A percentile compares a stretch with the other conserved stretches of the same genome.
Evolutionary conservation across 2,888 invertebrate species (phyloP).

Genomic region (Caenorhabditis sp.): DNA sequence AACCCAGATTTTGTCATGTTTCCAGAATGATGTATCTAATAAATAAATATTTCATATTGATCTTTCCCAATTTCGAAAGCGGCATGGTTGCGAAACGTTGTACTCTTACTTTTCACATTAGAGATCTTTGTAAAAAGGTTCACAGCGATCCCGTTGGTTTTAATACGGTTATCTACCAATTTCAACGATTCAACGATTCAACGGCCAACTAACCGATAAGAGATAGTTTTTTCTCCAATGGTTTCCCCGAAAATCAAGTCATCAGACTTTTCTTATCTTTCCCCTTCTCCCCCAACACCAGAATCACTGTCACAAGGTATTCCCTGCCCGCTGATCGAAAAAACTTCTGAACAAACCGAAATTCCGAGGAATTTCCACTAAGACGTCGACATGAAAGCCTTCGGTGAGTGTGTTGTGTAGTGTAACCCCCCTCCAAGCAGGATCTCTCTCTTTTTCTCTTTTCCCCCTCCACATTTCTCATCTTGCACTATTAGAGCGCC

Average conservation of each 20-base stretch:
- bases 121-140: too few species aligned
- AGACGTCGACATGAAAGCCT: background rate
- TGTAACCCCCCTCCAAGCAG: background rate
- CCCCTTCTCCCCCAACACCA: background rate
- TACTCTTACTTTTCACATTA: too few species aligned
- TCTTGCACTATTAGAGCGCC: background rate
- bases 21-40: too few species aligned
- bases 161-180: too few species aligned
- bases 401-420: background rate
- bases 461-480: background rate
- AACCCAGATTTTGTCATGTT: too few species aligned
- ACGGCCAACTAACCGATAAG: too few species aligned
- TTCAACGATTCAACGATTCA: too few species aligned
- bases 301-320: background rate
- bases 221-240: background rate
- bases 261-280: slow-evolving; percentile 1
- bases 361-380: background rate
- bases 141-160: too few species aligned
- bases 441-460: background rate
- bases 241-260: background rate
- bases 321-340: background rate
- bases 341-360: background rate
- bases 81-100: too few species aligned
- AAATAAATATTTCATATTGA: too few species aligned
- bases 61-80: too few species aligned